Evolutionary conservation across 2,888 invertebrate genomes (phyloP), one percentile per base, ranked within the genome.

Genomic region (Drosophila niveifrons): DNA sequence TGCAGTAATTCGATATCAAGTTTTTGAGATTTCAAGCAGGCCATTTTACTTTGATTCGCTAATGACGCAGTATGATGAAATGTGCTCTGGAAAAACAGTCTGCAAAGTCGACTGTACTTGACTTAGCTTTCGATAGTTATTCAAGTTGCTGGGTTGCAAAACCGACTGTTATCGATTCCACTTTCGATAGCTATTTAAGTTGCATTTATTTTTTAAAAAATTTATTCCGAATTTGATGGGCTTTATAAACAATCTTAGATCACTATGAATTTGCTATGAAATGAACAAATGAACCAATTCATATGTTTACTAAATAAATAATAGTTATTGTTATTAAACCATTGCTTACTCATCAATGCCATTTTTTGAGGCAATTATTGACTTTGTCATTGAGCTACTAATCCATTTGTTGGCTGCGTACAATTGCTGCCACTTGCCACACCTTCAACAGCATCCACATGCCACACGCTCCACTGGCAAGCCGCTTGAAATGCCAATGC

Each of bases 381-480:
- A 23, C 15, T 28, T 17, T 51, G 43, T 43, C 23, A 43, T 28
- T 17, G 23, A 11, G 9, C 13, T 11, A 43, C 18, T 18, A 29
- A 55, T n/a, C 31, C 29, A 43, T 11, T 17, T 28, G 43, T 44
- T 55, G 43, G 31, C 41, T 43, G 43, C 8, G 29, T 23, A 10
- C 46, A 28, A 46, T 18, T 46, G 17, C 17, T 46, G 44, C 18
- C 52, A 72, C 31, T 52, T 53, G 62, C 62, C 77, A 76, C 74
- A 66, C 74, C 77, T 76, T 75, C 1, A 9, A 44, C 31, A 9
- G 41, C 31, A 50, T 34, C 46, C 59, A 52, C 69, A 75, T 75
- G 62, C 71, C 69, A 65, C 29, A 39, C 48, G 59, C 61, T 64
- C 47, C 63, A 43, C 36, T 31, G 23, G 50, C 44, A 41, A 41